Conservation (phyloP, 2,113 vertebrate species). For the Petaurus breviceps region DNA sequence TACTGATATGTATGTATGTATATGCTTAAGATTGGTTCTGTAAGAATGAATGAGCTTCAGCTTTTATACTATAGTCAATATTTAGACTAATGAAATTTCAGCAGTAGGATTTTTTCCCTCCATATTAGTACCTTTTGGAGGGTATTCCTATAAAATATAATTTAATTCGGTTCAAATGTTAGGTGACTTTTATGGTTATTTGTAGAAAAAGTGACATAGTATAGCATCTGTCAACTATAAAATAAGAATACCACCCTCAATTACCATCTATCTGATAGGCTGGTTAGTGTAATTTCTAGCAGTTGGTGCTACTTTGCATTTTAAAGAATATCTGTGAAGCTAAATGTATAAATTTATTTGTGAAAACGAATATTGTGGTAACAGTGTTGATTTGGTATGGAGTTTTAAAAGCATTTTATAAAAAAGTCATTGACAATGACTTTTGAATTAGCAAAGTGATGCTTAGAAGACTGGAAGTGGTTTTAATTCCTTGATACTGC, state of each 20-base stretch:
- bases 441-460: constrained; percentile 27
- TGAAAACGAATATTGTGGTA: constrained; percentile 65
- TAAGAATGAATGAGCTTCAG: constrained; percentile 47
- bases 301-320: constrained; percentile 53
- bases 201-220: constrained; percentile 6
- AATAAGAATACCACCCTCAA: constrained; percentile 27
- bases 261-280: constrained; percentile 51
- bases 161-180: neutral
- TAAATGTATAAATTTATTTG: constrained; percentile 60
- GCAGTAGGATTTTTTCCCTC: neutral
- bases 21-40: neutral
- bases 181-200: neutral
- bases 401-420: constrained; percentile 47
- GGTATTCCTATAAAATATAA: neutral
- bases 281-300: constrained; percentile 62
- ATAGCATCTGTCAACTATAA: constrained; percentile 27
- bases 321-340: constrained; percentile 47
- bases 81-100: constrained; percentile 41
- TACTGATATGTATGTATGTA: neutral
- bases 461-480: constrained; percentile 55
- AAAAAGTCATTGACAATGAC: constrained; percentile 42
- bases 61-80: neutral
- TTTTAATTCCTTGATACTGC: constrained; percentile 60
- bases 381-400: constrained; percentile 54
- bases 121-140: neutral